Evolutionary conservation across 2,113 vertebrate species (phyloP).

Genomic region (Amphiprion ocellaris): DNA sequence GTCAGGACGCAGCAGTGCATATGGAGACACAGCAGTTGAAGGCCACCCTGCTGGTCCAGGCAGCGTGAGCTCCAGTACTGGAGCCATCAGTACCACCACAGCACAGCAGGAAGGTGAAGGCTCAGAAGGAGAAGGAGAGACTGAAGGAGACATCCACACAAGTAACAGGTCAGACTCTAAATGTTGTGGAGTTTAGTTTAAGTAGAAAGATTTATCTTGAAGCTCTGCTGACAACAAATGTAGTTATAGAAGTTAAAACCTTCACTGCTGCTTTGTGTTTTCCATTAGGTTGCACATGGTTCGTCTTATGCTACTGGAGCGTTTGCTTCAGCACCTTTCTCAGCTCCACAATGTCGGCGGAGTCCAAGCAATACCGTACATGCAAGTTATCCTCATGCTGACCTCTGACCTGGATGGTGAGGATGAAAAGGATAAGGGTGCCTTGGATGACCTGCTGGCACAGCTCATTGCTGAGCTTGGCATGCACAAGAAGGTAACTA

Average conservation of each 20-base stretch:
- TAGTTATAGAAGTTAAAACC: background rate
- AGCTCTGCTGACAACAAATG: background rate
- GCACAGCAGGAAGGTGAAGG: slow-evolving; percentile 98
- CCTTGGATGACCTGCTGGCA: slow-evolving; percentile 94
- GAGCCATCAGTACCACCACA: slow-evolving; percentile 96
- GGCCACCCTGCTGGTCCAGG: slow-evolving; percentile 95
- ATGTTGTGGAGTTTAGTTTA: background rate
- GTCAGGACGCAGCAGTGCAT: slow-evolving; percentile 97
- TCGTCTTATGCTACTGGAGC: slow-evolving; percentile 95
- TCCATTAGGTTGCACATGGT: slow-evolving; percentile 94
- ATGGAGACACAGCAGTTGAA: slow-evolving; percentile 93
- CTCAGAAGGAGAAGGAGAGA: slow-evolving; percentile 94
- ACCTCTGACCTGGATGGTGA: slow-evolving; percentile 98
- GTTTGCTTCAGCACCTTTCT: slow-evolving; percentile 93
- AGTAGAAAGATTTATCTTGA: background rate
- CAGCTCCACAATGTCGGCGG: slow-evolving; percentile 95
- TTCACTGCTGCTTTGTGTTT: slow-evolving; percentile 12
- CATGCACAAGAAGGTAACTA: slow-evolving; percentile 94
- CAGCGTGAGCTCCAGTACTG: slow-evolving; percentile 97
- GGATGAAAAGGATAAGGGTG: slow-evolving; percentile 98
- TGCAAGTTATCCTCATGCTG: slow-evolving; percentile 99
- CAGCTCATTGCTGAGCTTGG: slow-evolving; percentile 95
- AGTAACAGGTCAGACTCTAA: slow-evolving; percentile 90
- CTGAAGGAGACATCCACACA: slow-evolving; percentile 93
- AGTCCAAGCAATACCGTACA: slow-evolving; percentile 97